Evolutionary conservation across 2,888 invertebrate species (phyloP).

Genomic region (Tineola bisselliella): DNA sequence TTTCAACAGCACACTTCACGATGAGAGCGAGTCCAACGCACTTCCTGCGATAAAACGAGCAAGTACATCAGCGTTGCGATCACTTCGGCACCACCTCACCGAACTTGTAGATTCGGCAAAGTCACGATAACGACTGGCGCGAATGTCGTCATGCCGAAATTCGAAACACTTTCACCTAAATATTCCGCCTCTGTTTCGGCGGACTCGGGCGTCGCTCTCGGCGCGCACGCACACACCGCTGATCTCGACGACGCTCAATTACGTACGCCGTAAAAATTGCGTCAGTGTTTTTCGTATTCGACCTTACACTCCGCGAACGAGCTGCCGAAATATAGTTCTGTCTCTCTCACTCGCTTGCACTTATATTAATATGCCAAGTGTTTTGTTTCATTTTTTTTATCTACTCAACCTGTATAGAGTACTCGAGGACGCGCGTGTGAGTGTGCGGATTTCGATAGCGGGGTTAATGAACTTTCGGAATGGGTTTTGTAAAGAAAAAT

Average conservation of each 20-base stretch:
- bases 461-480: constrained; percentile 60
- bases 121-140: constrained; percentile 69
- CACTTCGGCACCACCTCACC: constrained; percentile 39
- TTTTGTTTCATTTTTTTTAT: constrained; percentile 56
- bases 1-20: not conserved
- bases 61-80: constrained; percentile 33
- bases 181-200: constrained; percentile 67
- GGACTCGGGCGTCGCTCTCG: constrained; percentile 67
- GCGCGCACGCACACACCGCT: constrained; percentile 62
- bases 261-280: constrained; percentile 67
- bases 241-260: constrained; percentile 54
- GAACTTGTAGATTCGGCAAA: constrained; percentile 67
- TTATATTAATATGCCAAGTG: constrained; percentile 47
- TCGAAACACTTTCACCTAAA: constrained; percentile 70
- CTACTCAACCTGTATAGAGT: constrained; percentile 34
- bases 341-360: constrained; percentile 42
- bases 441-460: constrained; percentile 67
- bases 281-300: constrained; percentile 65
- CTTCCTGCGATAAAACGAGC: constrained; percentile 43
- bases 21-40: constrained; percentile 15
- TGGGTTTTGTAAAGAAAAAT: constrained; percentile 25
- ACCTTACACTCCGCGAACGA: constrained; percentile 53
- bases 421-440: constrained; percentile 51
- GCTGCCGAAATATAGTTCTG: constrained; percentile 62
- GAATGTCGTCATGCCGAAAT: constrained; percentile 68